Conservation (phyloP, 2,888 invertebrate species). For the Eilema depressum region DNA sequence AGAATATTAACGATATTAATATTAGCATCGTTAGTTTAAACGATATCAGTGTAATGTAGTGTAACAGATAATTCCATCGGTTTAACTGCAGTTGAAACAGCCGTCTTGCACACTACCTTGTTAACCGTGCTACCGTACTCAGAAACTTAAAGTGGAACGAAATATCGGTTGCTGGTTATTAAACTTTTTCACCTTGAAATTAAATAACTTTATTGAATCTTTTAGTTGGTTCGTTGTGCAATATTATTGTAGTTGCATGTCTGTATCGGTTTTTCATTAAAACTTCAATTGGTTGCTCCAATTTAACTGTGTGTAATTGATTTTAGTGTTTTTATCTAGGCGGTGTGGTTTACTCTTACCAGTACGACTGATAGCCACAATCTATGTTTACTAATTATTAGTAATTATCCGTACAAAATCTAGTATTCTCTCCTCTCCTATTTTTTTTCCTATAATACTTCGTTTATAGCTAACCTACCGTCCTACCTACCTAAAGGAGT, state of each 20-base stretch:
- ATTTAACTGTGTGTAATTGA: not conserved
- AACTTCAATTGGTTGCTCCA: constrained; percentile 33
- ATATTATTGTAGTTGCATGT: constrained; percentile 39
- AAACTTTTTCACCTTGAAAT: constrained; percentile 68
- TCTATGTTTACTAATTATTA: too few relatives aligned
- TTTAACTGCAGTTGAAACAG: constrained; percentile 66
- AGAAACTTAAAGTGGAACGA: constrained; percentile 54
- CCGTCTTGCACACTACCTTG: constrained; percentile 62
- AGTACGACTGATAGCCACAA: not conserved
- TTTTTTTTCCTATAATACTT: too few relatives aligned
- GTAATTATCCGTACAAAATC: not conserved
- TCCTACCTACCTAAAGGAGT: too few relatives aligned
- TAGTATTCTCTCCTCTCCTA: too few relatives aligned
- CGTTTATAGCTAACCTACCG: too few relatives aligned
- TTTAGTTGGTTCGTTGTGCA: constrained; percentile 31
- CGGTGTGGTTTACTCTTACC: too few relatives aligned
- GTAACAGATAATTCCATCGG: constrained; percentile 55
- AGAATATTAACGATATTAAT: constrained; percentile 43
- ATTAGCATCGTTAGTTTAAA: constrained; percentile 55
- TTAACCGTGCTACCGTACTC: constrained; percentile 61
- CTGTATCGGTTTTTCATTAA: constrained; percentile 44
- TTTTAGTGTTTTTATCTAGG: not conserved
- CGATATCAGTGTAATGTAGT: constrained; percentile 51
- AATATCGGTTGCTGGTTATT: constrained; percentile 74
- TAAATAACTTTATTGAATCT: constrained; percentile 44